Base-by-base conservation (phyloP, 2,113 vertebrate species). In the Podarcis raffonei region DNA sequence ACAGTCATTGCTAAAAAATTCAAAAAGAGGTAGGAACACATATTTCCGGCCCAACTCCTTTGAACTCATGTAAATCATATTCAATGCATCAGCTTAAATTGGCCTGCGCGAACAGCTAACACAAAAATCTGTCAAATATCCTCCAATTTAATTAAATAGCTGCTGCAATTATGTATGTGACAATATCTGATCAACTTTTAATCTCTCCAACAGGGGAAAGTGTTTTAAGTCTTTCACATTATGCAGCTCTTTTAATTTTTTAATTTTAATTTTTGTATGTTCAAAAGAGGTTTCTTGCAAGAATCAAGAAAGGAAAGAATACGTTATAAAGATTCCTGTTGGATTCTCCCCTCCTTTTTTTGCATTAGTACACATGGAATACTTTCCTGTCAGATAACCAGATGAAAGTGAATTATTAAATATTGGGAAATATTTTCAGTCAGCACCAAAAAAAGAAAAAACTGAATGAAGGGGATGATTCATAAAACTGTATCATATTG, bases 21-120 rank as follows among this genome's bases (percentile, higher is more conserved):
- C 3, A 4, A 2, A 32, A 30, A 53, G 57, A 39, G 9, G 30
- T 80, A 79, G 86, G 85, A 11, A 23, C 77, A 76, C 25, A 37
- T 68, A 71, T 32, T 62, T 93, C 90, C 35, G 1, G 80, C 91
- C 87, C 86, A 89, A 11, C 1, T 82, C 30, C 78, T 92, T 91
- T 75, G 86, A 81, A 81, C 5, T 57, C 84, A 72, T 59, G 78
- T 87, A 87, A 87, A 87, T 62, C 69, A 84, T 32, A 84, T 35
- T 84, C 23, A 72, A 32, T 81, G 78, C 68, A 87, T 68, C 76
- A 81, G 66, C 32, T 87, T 87, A 71, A 81, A 59, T 57, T 81
- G 78, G 66, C 57, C 18, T 62, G 35, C 59, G 32, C 39, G 48
- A 81, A 25, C 68, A 59, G 42, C 77, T 87, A 87, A 87, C 68